Evolutionary conservation across 1,140 invertebrate species (phyloP).

Genomic region (Camponotus floridanus): DNA sequence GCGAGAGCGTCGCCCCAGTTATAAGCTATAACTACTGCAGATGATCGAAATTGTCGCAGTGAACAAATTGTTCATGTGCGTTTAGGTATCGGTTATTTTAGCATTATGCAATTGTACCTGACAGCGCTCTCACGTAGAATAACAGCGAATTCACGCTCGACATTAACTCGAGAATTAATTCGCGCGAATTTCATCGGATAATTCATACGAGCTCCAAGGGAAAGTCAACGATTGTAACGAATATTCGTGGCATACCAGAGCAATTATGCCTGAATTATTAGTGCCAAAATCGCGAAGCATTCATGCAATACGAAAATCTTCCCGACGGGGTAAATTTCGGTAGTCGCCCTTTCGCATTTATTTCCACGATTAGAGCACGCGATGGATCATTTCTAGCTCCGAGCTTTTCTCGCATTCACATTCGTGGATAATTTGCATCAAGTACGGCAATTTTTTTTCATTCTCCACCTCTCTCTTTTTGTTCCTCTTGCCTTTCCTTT

Average conservation of each 20-base stretch:
- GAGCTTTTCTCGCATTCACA: constrained; percentile 10
- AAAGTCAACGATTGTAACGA: constrained; percentile 43
- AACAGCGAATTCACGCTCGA: constrained; percentile 8
- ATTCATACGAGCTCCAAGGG: constrained; percentile 5
- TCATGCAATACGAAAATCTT: constrained; percentile 68
- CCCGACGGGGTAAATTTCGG: constrained; percentile 61
- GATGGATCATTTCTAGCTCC: constrained; percentile 29
- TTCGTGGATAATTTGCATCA: constrained; percentile 60
- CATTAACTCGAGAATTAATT: constrained; percentile 52
- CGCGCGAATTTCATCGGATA: constrained; percentile 34
- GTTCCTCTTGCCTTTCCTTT: background rate
- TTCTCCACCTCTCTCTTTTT: background rate
- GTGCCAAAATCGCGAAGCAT: constrained; percentile 47
- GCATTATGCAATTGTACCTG: constrained; percentile 24
- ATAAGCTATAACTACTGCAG: constrained; percentile 43
- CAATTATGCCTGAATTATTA: constrained; percentile 62
- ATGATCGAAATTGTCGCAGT: constrained; percentile 41
- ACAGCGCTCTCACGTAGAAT: constrained; percentile 20
- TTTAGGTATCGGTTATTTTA: constrained; percentile 45
- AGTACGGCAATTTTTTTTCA: background rate
- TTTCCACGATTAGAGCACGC: constrained; percentile 14
- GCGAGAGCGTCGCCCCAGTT: constrained; percentile 18
- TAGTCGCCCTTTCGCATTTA: constrained; percentile 4
- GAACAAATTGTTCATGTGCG: constrained; percentile 11
- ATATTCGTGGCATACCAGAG: constrained; percentile 19